phyloP scores from a whole-genome alignment of 2,888 invertebrate genomes.

The Oligia latruncula region DNA sequence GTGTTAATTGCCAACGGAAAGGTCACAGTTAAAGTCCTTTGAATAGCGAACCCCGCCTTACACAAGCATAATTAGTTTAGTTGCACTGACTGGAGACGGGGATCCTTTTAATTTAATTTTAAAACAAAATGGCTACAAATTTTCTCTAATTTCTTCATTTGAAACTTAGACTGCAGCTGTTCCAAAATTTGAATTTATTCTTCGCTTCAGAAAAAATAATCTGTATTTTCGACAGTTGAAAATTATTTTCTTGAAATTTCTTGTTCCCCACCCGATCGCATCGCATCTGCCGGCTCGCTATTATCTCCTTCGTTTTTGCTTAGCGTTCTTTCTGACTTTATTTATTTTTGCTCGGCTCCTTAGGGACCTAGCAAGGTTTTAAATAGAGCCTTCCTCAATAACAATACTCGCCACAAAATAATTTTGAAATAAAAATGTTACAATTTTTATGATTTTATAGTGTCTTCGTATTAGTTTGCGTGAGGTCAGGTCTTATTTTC shows the following conservation, averaged over 20 bases:
- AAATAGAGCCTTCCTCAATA: background rate
- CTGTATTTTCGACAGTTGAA: conserved; percentile 2
- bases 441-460: background rate
- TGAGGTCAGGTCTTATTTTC: background rate
- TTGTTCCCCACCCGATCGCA: background rate
- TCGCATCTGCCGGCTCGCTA: background rate
- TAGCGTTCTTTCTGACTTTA: background rate
- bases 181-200: background rate
- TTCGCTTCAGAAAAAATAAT: background rate
- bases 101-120: conserved; percentile 39
- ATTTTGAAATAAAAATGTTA: conserved; percentile 11
- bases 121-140: conserved; percentile 17
- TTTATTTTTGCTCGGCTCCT: background rate
- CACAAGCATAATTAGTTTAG: conserved; percentile 32
- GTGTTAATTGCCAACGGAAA: conserved; percentile 14
- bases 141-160: conserved; percentile 39
- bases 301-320: background rate
- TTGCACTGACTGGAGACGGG: conserved; percentile 15
- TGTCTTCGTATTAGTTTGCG: background rate
- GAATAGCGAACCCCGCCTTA: background rate
- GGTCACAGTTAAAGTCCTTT: conserved; percentile 7
- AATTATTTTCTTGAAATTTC: conserved; percentile 8
- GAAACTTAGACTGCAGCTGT: conserved; percentile 28
- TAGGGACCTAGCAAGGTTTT: background rate
- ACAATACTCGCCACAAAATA: background rate